Conservation (phyloP, 92 coral and sea anemone genomes). For the Epizoanthus stellaris region DNA sequence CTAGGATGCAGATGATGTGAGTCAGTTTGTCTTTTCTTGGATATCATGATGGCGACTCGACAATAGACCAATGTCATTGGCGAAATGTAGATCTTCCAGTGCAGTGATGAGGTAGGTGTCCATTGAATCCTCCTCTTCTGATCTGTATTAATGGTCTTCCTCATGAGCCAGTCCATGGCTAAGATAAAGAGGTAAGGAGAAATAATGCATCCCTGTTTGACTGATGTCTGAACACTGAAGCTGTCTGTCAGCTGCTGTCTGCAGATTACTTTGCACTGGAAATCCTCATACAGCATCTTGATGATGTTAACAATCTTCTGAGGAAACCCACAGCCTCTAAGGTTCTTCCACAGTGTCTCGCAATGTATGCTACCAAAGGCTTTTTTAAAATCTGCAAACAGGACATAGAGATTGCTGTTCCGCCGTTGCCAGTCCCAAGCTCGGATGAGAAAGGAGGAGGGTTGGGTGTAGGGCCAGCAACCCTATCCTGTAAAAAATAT, state of each 20-base stretch:
- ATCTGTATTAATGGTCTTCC: too few relatives aligned
- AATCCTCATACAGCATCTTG: not conserved
- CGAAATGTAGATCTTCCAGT: constrained; percentile 3
- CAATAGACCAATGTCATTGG: constrained; percentile 1
- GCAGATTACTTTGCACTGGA: not conserved
- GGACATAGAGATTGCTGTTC: not conserved
- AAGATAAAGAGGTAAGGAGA: too few relatives aligned
- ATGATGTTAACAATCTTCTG: not conserved
- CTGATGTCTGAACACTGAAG: too few relatives aligned
- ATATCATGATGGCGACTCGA: constrained; percentile 9
- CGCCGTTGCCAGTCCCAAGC: too few relatives aligned
- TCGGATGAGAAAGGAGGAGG: too few relatives aligned
- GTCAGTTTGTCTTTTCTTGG: constrained; percentile 24
- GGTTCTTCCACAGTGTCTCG: not conserved
- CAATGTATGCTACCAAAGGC: not conserved
- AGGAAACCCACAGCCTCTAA: not conserved
- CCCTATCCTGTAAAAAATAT: too few relatives aligned
- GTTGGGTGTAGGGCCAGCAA: too few relatives aligned
- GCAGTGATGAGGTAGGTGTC: too few relatives aligned
- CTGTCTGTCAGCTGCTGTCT: too few relatives aligned
- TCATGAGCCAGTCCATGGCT: too few relatives aligned
- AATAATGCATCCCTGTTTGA: too few relatives aligned
- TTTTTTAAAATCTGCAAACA: not conserved
- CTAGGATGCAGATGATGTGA: not conserved
- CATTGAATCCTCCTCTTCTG: too few relatives aligned